These are phyloP conservation scores for Psophia crepitans DNA, from an alignment of 2,113 vertebrate genomes.

Conservation along the genomic window DNA sequence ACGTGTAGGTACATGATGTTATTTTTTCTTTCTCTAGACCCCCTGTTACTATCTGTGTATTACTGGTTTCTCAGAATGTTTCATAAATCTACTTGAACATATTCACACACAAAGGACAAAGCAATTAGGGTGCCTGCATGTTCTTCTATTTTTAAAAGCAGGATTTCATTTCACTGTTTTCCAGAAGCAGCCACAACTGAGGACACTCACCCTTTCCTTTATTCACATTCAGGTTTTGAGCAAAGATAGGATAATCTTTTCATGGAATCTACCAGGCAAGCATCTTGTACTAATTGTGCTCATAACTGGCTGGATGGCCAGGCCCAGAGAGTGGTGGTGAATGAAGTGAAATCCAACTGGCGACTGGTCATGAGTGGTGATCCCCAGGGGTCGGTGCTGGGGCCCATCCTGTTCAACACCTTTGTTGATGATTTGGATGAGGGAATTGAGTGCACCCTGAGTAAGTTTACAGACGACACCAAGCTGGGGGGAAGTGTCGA, in stretches of 20 bases:
- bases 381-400: too few species aligned
- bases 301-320: too few species aligned
- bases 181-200: neutral
- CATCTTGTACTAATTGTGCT: neutral
- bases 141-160: neutral
- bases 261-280: neutral
- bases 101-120: neutral
- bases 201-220: neutral
- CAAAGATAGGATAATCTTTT: neutral
- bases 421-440: too few species aligned
- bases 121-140: rapidly evolving
- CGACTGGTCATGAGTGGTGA: too few species aligned
- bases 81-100: neutral
- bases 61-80: neutral
- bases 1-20: neutral
- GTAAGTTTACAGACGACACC: too few species aligned
- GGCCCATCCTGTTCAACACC: too few species aligned
- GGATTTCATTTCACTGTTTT: neutral
- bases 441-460: too few species aligned
- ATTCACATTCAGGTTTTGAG: neutral
- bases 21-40: neutral
- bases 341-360: too few species aligned
- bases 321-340: too few species aligned
- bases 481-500: too few species aligned
- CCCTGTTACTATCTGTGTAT: neutral